Conservation (phyloP, 1,140 invertebrate genomes). For the Lanistes nyassanus region DNA sequence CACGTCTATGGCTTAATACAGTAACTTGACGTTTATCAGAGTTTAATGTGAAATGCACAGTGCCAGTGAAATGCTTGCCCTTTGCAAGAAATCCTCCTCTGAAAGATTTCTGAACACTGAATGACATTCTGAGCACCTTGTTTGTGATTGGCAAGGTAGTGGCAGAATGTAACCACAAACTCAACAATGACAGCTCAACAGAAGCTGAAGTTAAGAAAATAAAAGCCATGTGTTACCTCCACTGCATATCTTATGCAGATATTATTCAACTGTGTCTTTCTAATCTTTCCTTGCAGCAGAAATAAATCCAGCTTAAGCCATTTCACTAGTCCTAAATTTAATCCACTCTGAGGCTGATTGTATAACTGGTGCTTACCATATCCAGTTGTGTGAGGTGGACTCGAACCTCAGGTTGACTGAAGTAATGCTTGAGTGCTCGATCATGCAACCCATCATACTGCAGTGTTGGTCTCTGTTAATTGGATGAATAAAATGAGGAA, state of each 20-base stretch:
- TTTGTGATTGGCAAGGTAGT: too few species aligned
- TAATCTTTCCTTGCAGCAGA: too few species aligned
- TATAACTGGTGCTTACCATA: slow-evolving; percentile 35
- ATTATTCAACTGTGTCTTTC: too few species aligned
- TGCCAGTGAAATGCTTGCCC: background rate
- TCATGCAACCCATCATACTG: slow-evolving; percentile 61
- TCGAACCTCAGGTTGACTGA: slow-evolving; percentile 52
- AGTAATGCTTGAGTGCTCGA: slow-evolving; percentile 61
- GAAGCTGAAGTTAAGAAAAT: background rate
- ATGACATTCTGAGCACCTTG: too few species aligned
- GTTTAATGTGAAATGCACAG: background rate
- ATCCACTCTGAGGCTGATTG: background rate
- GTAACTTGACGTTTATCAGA: background rate
- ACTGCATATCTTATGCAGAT: too few species aligned
- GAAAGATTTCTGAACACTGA: too few species aligned
- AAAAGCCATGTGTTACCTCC: too few species aligned
- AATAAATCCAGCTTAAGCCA: too few species aligned
- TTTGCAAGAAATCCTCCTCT: background rate
- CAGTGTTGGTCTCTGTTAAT: slow-evolving; percentile 53
- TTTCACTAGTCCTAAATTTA: background rate
- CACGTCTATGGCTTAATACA: background rate
- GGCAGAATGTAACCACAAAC: background rate
- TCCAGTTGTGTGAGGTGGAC: slow-evolving; percentile 53
- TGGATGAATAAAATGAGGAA: background rate
- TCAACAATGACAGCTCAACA: background rate